Evolutionary conservation across 2,888 invertebrate genomes (phyloP), one percentile per base, ranked within the genome.

Genomic region (Aleiodes alternator): DNA sequence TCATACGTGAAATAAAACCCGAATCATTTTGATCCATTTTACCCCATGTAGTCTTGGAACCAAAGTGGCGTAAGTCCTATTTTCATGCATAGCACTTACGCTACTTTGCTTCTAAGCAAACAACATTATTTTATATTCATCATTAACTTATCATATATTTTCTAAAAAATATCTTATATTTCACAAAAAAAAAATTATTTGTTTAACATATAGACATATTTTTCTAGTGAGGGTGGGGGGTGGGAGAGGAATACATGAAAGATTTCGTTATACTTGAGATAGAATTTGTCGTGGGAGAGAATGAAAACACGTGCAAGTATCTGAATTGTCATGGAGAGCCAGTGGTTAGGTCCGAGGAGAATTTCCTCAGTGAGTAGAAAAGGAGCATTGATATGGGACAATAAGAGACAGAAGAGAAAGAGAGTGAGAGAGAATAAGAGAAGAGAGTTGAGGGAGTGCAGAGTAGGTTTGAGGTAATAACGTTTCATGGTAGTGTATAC

Each of bases 241-340:
- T 51, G 68, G 57, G n/a, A n/a, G n/a, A n/a, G 23, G 23, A 1
- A 23, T 23, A 23, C 23, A 23, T 23, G 23, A 57, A 68, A 53
- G 59, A 72, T 55, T 31, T 71, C 31, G 61, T 55, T 43, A 31
- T 14, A 29, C 56, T 43, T 53, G 70, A 53, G 31, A 55, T 56
- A 12, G 56, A 61, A 12, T n/a, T 61, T 61, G 59, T 61, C 38
- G 14, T 23, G 29, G 43, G 12, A 69, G 53, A 57, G 61, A 74
- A 75, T 75, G 56, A 31, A 75, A 72, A 71, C 71, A 75, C 75
- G 75, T 75, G 75, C 71, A 50, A 38, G 38, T 38, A 43, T 43
- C 43, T 43, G 16, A 43, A 64, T 64, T 64, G 43, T 48, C 48
- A 64, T 64, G 64, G 38, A 43, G 38, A 38, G 66, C 66, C 55